Evolutionary conservation across 2,888 invertebrate genomes (phyloP).

Genomic region (Andrena fulva): DNA sequence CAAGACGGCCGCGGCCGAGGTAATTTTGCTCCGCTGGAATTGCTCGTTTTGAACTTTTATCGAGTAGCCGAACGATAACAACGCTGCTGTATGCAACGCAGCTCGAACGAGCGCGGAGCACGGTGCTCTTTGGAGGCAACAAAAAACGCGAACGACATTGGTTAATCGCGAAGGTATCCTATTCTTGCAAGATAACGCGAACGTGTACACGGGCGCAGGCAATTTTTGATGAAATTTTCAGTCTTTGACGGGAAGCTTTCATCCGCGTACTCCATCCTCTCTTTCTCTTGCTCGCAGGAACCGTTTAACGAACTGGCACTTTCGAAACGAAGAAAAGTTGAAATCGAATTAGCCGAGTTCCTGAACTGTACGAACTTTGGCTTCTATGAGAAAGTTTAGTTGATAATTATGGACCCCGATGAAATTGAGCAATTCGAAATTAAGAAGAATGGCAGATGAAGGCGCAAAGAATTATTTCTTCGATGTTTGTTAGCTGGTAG

Average conservation of each 20-base stretch:
- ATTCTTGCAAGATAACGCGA: background rate
- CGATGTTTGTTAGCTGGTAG: background rate
- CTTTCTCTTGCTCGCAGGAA: background rate
- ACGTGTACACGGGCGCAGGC: too few species aligned
- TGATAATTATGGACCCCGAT: background rate
- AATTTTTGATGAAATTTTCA: background rate
- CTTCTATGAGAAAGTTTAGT: background rate
- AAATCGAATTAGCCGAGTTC: background rate
- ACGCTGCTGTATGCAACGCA: slow-evolving; percentile 2
- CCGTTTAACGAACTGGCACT: background rate
- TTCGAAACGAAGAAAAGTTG: background rate
- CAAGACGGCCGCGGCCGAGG: slow-evolving; percentile 11
- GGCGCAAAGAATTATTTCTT: background rate
- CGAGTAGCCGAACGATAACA: slow-evolving; percentile 42
- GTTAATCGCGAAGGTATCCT: slow-evolving; percentile 27
- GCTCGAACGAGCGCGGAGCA: background rate
- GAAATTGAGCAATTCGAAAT: background rate
- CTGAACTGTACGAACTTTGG: background rate
- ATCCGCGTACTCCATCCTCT: background rate
- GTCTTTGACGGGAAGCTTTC: background rate
- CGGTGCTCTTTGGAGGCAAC: background rate
- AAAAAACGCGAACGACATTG: slow-evolving; percentile 11
- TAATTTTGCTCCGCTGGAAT: slow-evolving; percentile 31
- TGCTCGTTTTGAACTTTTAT: slow-evolving; percentile 46
- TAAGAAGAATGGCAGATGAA: background rate